Conservation (phyloP, 2,113 vertebrate genomes). For the Chlorocebus sabaeus region DNA sequence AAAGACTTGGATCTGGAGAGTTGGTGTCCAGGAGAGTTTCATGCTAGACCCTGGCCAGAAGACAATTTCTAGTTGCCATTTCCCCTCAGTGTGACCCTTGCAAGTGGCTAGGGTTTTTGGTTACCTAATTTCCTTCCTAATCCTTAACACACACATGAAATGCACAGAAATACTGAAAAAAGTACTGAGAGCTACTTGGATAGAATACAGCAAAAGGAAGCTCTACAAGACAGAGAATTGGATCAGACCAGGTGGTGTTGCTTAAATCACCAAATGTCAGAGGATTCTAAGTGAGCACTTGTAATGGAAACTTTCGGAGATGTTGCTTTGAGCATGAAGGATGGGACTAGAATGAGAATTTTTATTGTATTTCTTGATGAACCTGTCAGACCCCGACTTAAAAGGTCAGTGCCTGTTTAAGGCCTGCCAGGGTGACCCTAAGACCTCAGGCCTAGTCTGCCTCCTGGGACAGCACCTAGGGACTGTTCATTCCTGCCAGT, state of each 20-base stretch:
- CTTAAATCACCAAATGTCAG: background rate
- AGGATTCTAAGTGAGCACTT: background rate
- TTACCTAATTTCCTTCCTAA: constrained; percentile 16
- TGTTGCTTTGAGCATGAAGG: background rate
- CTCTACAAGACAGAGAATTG: background rate
- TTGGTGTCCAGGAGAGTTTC: background rate
- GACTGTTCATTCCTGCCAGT: background rate
- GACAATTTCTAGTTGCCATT: background rate
- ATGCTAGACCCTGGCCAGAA: background rate
- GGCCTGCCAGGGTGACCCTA: background rate
- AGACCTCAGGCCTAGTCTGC: background rate
- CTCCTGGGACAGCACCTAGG: background rate
- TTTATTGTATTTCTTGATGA: background rate
- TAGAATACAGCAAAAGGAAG: constrained; percentile 12
- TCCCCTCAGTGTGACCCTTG: background rate
- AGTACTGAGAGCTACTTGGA: background rate
- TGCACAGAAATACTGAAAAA: constrained; percentile 35
- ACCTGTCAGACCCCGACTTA: background rate
- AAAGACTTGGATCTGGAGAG: background rate
- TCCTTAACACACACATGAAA: background rate
- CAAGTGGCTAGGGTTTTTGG: background rate
- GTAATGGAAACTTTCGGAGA: background rate
- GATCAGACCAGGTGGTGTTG: background rate
- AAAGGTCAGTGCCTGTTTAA: background rate
- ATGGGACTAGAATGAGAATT: background rate